A percentile compares a stretch with the other conserved stretches of the same genome.
phyloP scores from a whole-genome alignment of 2,888 invertebrate species.

The Syrphus vitripennis region DNA sequence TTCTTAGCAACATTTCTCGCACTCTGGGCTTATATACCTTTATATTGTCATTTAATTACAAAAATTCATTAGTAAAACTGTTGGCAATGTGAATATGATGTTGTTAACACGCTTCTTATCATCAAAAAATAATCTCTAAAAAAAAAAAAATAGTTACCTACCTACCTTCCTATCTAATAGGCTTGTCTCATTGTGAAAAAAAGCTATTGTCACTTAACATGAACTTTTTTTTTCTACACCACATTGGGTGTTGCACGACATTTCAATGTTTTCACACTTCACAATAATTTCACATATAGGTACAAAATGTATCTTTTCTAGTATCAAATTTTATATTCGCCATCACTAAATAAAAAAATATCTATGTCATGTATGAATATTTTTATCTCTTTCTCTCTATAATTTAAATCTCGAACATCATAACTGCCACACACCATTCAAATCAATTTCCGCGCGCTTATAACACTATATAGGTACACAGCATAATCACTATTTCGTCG shows the following conservation, averaged over 20 bases:
- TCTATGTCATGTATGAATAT: constrained; percentile 10
- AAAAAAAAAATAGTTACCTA: neutral
- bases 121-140: neutral
- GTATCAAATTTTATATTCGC: neutral
- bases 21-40: neutral
- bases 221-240: constrained; percentile 22
- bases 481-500: constrained; percentile 45
- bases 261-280: constrained; percentile 40
- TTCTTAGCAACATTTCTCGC: neutral
- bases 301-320: constrained; percentile 26
- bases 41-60: constrained; percentile 27
- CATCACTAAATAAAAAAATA: neutral
- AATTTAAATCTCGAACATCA: constrained; percentile 36
- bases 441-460: constrained; percentile 59
- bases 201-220: constrained; percentile 62
- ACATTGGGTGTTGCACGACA: constrained; percentile 17
- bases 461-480: neutral
- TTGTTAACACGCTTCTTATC: constrained; percentile 48
- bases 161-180: neutral
- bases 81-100: constrained; percentile 24
- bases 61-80: constrained; percentile 26
- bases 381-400: neutral
- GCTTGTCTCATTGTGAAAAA: constrained; percentile 37
- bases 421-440: constrained; percentile 39
- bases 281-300: neutral